phyloP scores from a whole-genome alignment of 2,113 vertebrate genomes.

The Edolisoma coerulescens region DNA sequence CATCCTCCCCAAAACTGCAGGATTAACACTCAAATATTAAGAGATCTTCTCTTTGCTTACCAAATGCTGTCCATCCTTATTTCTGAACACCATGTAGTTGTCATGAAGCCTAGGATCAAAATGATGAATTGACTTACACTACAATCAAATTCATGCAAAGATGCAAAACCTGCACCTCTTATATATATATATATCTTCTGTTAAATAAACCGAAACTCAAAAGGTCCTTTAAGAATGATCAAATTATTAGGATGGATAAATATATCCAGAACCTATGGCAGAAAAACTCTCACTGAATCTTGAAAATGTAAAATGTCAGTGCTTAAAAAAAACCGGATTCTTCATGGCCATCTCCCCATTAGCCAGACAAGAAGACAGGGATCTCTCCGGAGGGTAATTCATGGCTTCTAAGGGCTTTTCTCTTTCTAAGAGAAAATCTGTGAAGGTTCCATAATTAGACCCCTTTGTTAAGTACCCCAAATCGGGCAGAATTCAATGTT shows the following conservation, averaged over 20 bases:
- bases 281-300: background rate
- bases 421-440: background rate
- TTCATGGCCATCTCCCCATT: accelerated
- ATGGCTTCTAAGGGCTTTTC: background rate
- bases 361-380: background rate
- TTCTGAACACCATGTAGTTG: background rate
- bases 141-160: background rate
- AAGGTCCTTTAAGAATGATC: background rate
- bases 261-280: background rate
- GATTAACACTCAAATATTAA: background rate
- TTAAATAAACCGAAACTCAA: background rate
- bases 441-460: background rate
- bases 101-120: background rate
- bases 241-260: background rate
- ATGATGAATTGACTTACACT: background rate
- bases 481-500: background rate
- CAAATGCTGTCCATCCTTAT: background rate
- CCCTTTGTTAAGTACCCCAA: background rate
- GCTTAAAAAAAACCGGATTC: background rate
- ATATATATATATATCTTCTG: background rate
- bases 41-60: background rate
- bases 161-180: background rate
- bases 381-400: background rate
- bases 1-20: background rate
- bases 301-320: background rate